Base-by-base conservation (phyloP, 2,113 vertebrate species). In the Plecturocebus donacophilus region DNA sequence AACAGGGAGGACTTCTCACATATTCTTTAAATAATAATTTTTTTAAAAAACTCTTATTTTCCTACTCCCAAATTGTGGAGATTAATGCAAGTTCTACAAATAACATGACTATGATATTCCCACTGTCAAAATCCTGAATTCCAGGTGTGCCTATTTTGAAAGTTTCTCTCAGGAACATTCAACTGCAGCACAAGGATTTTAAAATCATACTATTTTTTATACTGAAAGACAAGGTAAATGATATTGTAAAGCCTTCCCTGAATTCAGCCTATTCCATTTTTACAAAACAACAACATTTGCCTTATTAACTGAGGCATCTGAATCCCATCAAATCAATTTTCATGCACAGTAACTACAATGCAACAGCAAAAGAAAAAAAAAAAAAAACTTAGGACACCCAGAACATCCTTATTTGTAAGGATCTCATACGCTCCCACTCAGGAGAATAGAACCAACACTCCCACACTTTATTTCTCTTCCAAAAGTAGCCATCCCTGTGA, bases 401-500 rank as follows among this genome's bases (percentile, higher is more conserved):
- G 27, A 56, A 40, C 49, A 13, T 80, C 61, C 87, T 86, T 30
- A 23, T 87, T 79, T 93, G 82, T 47, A 86, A 94, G 30, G 42
- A 4, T 25, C 38, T 68, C 64, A 56, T 52, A 66, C 0, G 2
- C 56, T 96, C 80, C 82, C 61, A 19, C 38, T 95, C 75, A 56
- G 56, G 40, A 97, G 58, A 97, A 93, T 0, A 91, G 76, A 75
- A 56, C 91, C 68, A 94, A 96, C 64, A 91, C 11, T 27, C 54
- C 83, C 61, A 95, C 97, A 97, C 90, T 94, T 75, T 70, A 90
- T 90, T 84, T 84, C 49, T 95, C 79, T 96, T 93, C 95, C 97
- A 97, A 99, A 99, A 98, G 99, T 95, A 98, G 98, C 97, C 98
- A 98, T 95, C 21, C 32, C 86, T 95, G 76, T 93, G 90, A 73